Base-by-base conservation (phyloP, 2,888 invertebrate genomes). In the Lasius platythorax region DNA sequence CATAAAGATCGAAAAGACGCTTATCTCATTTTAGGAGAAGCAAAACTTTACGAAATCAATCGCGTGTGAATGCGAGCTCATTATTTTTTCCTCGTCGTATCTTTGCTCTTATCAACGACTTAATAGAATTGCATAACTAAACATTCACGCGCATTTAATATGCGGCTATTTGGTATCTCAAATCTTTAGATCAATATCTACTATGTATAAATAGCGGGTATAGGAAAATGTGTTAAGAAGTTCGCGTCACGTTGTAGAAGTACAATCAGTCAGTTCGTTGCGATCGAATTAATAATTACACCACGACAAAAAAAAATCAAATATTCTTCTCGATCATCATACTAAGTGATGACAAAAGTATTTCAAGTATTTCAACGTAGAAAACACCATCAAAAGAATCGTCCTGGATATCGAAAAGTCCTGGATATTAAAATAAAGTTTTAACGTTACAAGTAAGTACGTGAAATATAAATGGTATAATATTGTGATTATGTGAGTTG, bases 241-340 rank as follows among this genome's bases (percentile, higher is more conserved):
- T 28, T 73, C 43, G 8, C 30, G 8, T 61, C 9, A 30, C n/a
- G 30, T 61, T 63, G 30, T 11, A 76, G 0, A 28, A 50, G 8
- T 37, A 23, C 33, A n/a, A 74, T 6, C 50, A 64, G 50, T 63
- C 30, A 50, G 33, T 75, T 37, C 23, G n/a, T 74, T 63, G 33
- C 2, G 30, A 61, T 0, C 11, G 18, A 46, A n/a, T 53, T 53
- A 53, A 33, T 37, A 64, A 15, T 50, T 15, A 33, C 28, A 50
- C n/a, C 30, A 61, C 40, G 3, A 23, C 23, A 11, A 37, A 18
- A n/a, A 63, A 30, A 46, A 30, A n/a, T 28, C 33, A 58, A 61
- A 1, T 30, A n/a, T 3, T 15, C n/a, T 12, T 15, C 46, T 75
- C n/a, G 5, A 12, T 30, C n/a, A 23, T 37, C 15, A 40, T 28